A percentile compares a stretch with the other conserved stretches of the same genome.
phyloP scores from a whole-genome alignment of 37 sponge, comb jelly and placozoan genomes.

The Aplysina aerophoba region DNA sequence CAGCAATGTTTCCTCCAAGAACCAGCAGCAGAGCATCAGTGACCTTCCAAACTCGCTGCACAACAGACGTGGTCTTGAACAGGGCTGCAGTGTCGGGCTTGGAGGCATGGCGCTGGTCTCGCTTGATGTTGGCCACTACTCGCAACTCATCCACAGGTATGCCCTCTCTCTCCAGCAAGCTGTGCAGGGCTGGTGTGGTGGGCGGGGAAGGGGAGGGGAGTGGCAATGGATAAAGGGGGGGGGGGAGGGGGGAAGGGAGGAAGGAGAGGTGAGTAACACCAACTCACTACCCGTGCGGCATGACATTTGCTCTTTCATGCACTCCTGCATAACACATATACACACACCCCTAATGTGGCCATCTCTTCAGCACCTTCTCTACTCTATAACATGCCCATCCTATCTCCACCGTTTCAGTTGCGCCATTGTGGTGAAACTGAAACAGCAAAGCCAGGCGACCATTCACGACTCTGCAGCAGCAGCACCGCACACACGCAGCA shows the following conservation, averaged over 20 bases:
- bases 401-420: no score
- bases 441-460: no score
- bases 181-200: constrained; percentile 38
- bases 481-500: background rate
- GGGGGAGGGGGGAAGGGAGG: background rate
- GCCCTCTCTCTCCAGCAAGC: constrained; percentile 52
- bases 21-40: no score
- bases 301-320: no score
- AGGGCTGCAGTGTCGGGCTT: constrained; percentile 82
- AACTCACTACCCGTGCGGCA: no score
- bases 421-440: no score
- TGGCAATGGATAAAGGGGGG: background rate
- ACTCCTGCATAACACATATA: no score
- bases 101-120: constrained; percentile 74
- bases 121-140: constrained; percentile 52
- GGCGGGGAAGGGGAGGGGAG: background rate
- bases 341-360: no score
- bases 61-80: constrained; percentile 32
- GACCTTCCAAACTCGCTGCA: no score
- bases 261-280: background rate
- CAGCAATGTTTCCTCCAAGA: no score
- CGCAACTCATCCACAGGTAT: constrained; percentile 73
- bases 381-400: no score
- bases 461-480: background rate
- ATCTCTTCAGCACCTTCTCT: no score